phyloP scores from a whole-genome alignment of 2,888 invertebrate species.

The Tiphia femorata region DNA sequence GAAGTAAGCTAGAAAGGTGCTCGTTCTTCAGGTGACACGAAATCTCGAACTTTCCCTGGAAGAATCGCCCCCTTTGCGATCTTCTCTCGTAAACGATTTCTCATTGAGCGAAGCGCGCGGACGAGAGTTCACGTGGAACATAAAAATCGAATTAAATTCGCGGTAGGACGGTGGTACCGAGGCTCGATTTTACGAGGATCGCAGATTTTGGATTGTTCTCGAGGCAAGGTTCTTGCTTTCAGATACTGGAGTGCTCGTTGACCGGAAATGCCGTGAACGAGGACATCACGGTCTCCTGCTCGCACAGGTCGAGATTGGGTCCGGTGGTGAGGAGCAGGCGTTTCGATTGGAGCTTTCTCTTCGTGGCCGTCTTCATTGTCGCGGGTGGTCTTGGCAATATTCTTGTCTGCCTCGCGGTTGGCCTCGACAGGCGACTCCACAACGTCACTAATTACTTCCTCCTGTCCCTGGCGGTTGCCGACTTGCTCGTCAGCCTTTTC shows the following conservation, averaged over 20 bases:
- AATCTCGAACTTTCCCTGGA: too few species aligned
- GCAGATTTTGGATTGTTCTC: too few species aligned
- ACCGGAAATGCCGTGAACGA: constrained; percentile 30
- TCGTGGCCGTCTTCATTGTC: constrained; percentile 87
- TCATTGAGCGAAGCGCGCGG: too few species aligned
- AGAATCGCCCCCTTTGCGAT: too few species aligned
- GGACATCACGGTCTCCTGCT: constrained; percentile 48
- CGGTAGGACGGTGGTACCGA: background rate
- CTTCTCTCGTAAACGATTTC: too few species aligned
- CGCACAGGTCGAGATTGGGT: constrained; percentile 35
- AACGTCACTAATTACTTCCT: constrained; percentile 97
- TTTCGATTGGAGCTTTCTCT: constrained; percentile 84
- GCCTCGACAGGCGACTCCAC: constrained; percentile 89
- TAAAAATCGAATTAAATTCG: too few species aligned
- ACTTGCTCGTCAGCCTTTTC: constrained; percentile 91
- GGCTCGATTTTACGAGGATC: background rate
- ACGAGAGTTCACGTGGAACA: too few species aligned
- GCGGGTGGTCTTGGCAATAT: constrained; percentile 93
- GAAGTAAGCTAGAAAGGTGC: too few species aligned
- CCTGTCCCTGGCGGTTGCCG: constrained; percentile 92
- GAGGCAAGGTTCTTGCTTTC: too few species aligned
- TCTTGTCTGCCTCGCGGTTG: constrained; percentile 93
- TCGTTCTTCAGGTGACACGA: too few species aligned
- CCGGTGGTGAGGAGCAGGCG: constrained; percentile 32
- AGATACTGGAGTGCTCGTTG: constrained; percentile 54